Percentiles rank a stretch among this genome's conserved stretches.
Evolutionary conservation across 1,140 invertebrate genomes (phyloP).

Genomic region (Scaptomyza graminum): DNA sequence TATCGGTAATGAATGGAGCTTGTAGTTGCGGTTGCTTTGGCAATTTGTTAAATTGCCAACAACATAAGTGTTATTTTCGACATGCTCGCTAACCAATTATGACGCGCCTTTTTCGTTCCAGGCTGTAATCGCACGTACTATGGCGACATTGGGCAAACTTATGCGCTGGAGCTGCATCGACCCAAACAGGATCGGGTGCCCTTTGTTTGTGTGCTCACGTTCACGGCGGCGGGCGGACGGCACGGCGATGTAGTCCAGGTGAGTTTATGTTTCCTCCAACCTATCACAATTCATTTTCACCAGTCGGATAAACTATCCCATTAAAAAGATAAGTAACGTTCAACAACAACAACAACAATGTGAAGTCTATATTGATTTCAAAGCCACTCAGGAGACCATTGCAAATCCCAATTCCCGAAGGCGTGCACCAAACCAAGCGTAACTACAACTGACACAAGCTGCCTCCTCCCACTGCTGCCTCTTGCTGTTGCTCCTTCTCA

Average conservation of each 20-base stretch:
- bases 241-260: constrained; percentile 94
- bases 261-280: constrained; percentile 17
- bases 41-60: constrained; percentile 25
- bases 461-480: constrained; percentile 28
- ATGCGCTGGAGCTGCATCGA: constrained; percentile 91
- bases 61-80: constrained; percentile 44
- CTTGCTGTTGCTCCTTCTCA: background rate
- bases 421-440: constrained; percentile 51
- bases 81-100: constrained; percentile 14
- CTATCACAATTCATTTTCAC: constrained; percentile 76
- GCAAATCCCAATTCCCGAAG: constrained; percentile 57
- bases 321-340: constrained; percentile 74
- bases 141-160: constrained; percentile 92
- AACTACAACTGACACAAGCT: constrained; percentile 54
- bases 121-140: constrained; percentile 94
- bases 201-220: constrained; percentile 93
- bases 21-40: constrained; percentile 34
- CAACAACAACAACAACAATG: constrained; percentile 11
- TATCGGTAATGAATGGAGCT: background rate
- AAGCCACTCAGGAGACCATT: constrained; percentile 58
- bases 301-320: constrained; percentile 74
- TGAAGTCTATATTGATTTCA: constrained; percentile 73
- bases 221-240: constrained; percentile 92
- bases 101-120: constrained; percentile 77
- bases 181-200: constrained; percentile 92